A percentile compares a stretch with the other conserved stretches of the same genome.
Conservation (phyloP, 2,888 invertebrate genomes). For the Netelia virgata region DNA sequence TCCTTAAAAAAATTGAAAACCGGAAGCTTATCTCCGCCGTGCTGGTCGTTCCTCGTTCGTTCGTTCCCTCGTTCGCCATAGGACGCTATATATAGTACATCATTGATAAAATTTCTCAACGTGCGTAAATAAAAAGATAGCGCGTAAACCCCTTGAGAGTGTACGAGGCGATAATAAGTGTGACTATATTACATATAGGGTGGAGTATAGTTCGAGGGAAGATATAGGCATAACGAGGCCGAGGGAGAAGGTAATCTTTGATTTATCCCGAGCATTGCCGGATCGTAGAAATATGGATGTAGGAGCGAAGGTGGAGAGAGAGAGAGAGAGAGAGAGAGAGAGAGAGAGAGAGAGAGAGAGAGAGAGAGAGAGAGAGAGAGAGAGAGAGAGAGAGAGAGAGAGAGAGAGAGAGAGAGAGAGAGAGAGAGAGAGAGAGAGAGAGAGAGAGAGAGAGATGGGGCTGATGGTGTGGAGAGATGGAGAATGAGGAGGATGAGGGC, state of each 20-base stretch:
- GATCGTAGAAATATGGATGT: conserved; percentile 25
- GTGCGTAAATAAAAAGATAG: conserved; percentile 63
- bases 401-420: conserved; percentile 8
- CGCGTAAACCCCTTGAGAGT: conserved; percentile 11
- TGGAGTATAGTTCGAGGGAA: too few species aligned
- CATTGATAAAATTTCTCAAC: conserved; percentile 54
- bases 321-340: not conserved
- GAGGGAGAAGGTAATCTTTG: conserved; percentile 8
- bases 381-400: conserved; percentile 4
- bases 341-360: not conserved
- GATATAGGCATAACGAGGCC: conserved; percentile 1
- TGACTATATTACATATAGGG: conserved; percentile 14
- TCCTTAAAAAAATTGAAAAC: conserved; percentile 40
- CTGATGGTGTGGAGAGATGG: not conserved
- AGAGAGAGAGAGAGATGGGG: not conserved
- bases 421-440: conserved; percentile 8
- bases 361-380: not conserved
- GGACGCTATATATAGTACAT: conserved; percentile 32
- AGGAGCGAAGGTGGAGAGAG: not conserved
- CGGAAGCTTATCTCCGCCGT: conserved; percentile 59
- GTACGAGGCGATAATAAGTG: conserved; percentile 34
- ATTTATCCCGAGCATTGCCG: conserved; percentile 47
- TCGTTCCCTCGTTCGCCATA: conserved; percentile 20
- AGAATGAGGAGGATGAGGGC: not conserved
- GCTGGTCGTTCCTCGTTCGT: conserved; percentile 24